Conservation (phyloP, 2,113 vertebrate species). For the Ammodytes dubius region DNA sequence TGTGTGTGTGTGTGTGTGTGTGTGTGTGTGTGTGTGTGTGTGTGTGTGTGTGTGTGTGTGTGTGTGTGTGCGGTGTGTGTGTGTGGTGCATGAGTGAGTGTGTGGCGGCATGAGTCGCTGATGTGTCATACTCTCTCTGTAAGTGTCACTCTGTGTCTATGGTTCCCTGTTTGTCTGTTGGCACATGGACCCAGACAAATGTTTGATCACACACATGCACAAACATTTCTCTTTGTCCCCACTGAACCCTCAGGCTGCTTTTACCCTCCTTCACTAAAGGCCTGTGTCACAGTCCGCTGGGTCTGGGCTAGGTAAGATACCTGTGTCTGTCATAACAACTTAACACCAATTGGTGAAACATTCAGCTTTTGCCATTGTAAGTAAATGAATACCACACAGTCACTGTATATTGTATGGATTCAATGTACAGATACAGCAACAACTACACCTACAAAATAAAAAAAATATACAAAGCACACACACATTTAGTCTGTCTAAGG, state of each 20-base stretch:
- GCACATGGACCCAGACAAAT: constrained; percentile 34
- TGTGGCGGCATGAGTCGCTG: constrained; percentile 58
- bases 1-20: constrained; percentile 69
- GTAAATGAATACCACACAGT: not conserved
- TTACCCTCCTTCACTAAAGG: not conserved
- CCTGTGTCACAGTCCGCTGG: not conserved
- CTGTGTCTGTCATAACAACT: not conserved
- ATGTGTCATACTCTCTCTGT: constrained; percentile 68
- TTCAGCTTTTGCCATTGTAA: not conserved
- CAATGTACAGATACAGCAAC: not conserved
- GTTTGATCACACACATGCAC: constrained; percentile 1
- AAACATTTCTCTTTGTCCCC: constrained; percentile 15
- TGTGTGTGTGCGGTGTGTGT: no score
- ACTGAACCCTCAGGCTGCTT: not conserved
- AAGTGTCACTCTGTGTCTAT: constrained; percentile 66
- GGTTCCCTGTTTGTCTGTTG: constrained; percentile 37
- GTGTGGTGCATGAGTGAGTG: constrained; percentile 68
- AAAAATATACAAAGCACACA: not conserved
- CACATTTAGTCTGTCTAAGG: not conserved
- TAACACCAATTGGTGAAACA: not conserved
- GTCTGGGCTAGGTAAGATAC: not conserved
- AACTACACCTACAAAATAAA: no score
- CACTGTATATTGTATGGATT: not conserved
- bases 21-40: constrained; percentile 63
- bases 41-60: constrained; percentile 58